A percentile compares a stretch with the other conserved stretches of the same genome.
Evolutionary conservation across 2,113 vertebrate genomes (phyloP).

Genomic region (Oreotrochilus melanogaster): DNA sequence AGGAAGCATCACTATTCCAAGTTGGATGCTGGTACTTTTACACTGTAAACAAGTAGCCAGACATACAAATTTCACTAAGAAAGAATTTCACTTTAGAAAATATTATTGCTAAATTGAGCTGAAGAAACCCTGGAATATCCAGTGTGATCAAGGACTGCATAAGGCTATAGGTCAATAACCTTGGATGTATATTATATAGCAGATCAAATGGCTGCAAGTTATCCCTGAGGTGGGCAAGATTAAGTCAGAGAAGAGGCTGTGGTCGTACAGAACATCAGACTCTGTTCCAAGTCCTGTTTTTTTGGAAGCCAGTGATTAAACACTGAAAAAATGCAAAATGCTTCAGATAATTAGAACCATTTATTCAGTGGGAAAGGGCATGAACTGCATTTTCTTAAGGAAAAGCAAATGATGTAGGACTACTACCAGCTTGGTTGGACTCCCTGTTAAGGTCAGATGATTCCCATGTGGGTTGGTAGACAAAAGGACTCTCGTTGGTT

Average conservation of each 20-base stretch:
- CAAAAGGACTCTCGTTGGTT: neutral
- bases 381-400: conserved; percentile 25
- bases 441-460: neutral
- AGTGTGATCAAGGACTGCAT: neutral
- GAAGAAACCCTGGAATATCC: neutral
- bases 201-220: conserved; percentile 3
- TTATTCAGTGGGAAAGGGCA: conserved; percentile 35
- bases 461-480: neutral
- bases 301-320: conserved; percentile 32
- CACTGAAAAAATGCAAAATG: neutral
- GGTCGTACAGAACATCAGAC: neutral
- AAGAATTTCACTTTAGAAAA: neutral
- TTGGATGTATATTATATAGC: neutral
- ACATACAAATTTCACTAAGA: neutral
- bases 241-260: neutral
- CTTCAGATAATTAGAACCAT: conserved; percentile 44
- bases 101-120: neutral
- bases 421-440: neutral
- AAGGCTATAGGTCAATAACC: neutral
- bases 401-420: neutral
- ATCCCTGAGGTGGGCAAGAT: neutral
- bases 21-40: neutral
- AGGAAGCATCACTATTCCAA: neutral
- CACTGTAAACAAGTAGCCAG: neutral
- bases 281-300: neutral